These are phyloP conservation scores for Alloscopus bannaensis DNA, from an alignment of 2,888 invertebrate genomes.

Conservation along the genomic window DNA sequence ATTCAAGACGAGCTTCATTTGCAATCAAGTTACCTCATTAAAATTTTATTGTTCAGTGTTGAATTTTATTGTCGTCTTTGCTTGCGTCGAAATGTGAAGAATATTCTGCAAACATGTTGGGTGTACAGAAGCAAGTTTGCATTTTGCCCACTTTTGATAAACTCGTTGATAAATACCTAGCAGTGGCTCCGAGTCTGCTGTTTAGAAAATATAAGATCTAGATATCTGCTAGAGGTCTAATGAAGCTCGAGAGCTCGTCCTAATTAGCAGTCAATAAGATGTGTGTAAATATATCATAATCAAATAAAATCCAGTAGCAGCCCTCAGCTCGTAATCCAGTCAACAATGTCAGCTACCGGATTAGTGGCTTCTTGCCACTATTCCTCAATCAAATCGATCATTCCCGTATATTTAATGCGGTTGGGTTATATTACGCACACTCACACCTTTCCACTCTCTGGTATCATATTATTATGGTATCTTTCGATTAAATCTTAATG, in stretches of 20 bases:
- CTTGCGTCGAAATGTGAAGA: not conserved
- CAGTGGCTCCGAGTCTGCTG: too few species aligned
- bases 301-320: constrained; percentile 66
- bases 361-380: constrained; percentile 13
- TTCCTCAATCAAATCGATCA: too few species aligned
- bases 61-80: not conserved
- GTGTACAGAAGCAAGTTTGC: not conserved
- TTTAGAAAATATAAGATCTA: too few species aligned
- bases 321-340: constrained; percentile 54
- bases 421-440: not conserved
- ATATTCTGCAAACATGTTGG: constrained; percentile 19
- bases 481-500: constrained; percentile 60
- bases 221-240: too few species aligned
- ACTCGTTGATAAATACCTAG: too few species aligned
- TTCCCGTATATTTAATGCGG: not conserved
- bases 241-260: not conserved
- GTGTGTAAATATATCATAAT: constrained; percentile 59
- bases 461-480: constrained; percentile 37
- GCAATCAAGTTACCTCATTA: constrained; percentile 59
- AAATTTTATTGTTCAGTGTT: constrained; percentile 49
- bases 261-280: constrained; percentile 34
- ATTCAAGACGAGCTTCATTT: constrained; percentile 31
- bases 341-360: constrained; percentile 60
- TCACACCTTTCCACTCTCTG: not conserved
- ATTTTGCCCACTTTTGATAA: constrained; percentile 4